Percentiles rank a stretch among this genome's conserved stretches.
phyloP scores from a whole-genome alignment of 2,113 vertebrate genomes.

The Malaclemys terrapin region DNA sequence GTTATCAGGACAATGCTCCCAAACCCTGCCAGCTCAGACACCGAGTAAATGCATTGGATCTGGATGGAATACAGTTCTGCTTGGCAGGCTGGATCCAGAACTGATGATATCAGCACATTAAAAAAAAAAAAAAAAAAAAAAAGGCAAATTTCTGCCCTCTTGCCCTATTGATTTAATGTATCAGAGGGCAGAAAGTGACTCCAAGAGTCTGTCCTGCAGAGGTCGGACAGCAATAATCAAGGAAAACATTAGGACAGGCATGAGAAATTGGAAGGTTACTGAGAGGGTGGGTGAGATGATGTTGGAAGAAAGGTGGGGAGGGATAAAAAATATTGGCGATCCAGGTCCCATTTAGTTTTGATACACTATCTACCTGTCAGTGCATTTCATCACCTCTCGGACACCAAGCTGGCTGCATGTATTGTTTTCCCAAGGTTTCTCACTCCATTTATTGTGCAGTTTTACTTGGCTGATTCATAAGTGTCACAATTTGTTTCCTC shows the following conservation, averaged over 20 bases:
- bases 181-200: not conserved
- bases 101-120: not conserved
- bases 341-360: accelerated
- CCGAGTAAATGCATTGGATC: not conserved
- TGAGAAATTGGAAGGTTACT: not conserved
- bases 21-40: not conserved
- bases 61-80: not conserved
- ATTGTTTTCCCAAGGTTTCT: not conserved
- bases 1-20: not conserved
- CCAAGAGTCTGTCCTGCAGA: not conserved
- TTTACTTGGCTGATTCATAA: not conserved
- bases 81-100: not conserved
- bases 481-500: not conserved
- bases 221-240: not conserved
- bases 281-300: not conserved
- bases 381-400: not conserved
- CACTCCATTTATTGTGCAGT: not conserved
- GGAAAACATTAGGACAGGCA: not conserved
- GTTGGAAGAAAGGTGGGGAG: not conserved
- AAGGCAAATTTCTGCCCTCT: not conserved
- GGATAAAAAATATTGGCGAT: not conserved
- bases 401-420: not conserved
- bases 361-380: accelerated
- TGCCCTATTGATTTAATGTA: not conserved
- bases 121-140: not conserved